Conservation (phyloP, 2,113 vertebrate genomes). For the Pterocles gutturalis region DNA sequence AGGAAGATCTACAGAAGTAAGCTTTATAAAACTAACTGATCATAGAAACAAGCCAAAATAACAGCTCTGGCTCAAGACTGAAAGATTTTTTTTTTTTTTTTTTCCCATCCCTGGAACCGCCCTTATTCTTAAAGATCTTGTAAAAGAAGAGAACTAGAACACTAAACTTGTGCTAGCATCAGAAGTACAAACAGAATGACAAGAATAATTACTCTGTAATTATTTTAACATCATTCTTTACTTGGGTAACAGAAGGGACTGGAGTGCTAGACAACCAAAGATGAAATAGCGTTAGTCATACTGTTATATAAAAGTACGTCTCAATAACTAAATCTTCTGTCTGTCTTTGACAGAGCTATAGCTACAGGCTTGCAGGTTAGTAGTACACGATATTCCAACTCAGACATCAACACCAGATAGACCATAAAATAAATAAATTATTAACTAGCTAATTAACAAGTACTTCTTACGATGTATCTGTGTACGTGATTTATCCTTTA, state of each 20-base stretch:
- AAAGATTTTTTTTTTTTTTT: neutral
- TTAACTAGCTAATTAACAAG: neutral
- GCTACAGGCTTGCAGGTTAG: neutral
- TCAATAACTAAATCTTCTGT: neutral
- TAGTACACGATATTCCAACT: neutral
- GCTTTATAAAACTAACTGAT: neutral
- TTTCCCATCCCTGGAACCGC: accelerated
- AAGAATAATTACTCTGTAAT: neutral
- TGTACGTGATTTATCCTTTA: neutral
- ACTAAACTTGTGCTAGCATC: neutral
- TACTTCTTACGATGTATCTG: neutral
- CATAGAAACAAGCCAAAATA: neutral
- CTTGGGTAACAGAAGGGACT: neutral
- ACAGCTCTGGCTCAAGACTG: neutral
- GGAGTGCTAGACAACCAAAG: neutral
- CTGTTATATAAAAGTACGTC: neutral
- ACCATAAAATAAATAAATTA: neutral
- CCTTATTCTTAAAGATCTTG: neutral
- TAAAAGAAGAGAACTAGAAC: neutral
- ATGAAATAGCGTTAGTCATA: neutral
- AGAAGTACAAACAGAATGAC: neutral
- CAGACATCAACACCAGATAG: neutral
- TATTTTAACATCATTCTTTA: neutral
- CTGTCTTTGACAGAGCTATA: neutral
- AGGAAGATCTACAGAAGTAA: neutral